Percentiles rank a stretch among this genome's conserved stretches.
Conservation (phyloP, 2,888 invertebrate species). For the Girardia tigrina region DNA sequence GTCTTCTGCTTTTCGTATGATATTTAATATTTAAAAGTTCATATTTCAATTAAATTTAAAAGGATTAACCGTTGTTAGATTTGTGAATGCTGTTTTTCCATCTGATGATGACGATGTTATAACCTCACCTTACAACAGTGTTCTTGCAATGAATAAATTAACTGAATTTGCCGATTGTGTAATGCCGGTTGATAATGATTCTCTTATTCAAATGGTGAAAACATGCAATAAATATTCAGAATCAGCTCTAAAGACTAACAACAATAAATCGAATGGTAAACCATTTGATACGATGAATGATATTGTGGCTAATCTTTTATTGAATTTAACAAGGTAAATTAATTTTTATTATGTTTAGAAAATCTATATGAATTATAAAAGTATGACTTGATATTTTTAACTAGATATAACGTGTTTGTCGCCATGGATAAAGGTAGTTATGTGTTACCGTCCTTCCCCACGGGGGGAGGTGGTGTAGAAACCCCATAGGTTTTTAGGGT, state of each 20-base stretch:
- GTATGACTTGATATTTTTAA: too few species aligned
- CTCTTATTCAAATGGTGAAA: conserved; percentile 36
- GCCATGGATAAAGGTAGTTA: too few species aligned
- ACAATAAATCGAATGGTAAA: background rate
- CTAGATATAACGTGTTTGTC: too few species aligned
- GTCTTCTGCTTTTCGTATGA: too few species aligned
- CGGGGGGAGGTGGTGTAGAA: too few species aligned
- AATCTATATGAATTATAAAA: too few species aligned
- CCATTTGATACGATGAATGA: conserved; percentile 52
- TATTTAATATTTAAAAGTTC: too few species aligned
- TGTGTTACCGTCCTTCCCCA: too few species aligned
- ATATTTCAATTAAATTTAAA: too few species aligned
- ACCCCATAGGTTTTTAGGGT: too few species aligned
- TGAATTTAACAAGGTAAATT: conserved; percentile 50
- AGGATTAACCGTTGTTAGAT: conserved; percentile 42
- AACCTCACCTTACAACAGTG: conserved; percentile 52
- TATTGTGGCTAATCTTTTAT: conserved; percentile 50
- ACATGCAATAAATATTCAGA: conserved; percentile 11
- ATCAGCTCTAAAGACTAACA: background rate
- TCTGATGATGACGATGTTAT: conserved; percentile 52
- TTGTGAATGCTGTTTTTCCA: conserved; percentile 52
- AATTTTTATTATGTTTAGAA: too few species aligned
- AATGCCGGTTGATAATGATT: conserved; percentile 52
- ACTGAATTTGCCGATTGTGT: conserved; percentile 51
- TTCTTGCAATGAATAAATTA: conserved; percentile 49